These are phyloP conservation scores for Lagorchestes hirsutus DNA, from an alignment of 2,797 vertebrate genomes.

Conservation along the genomic window DNA sequence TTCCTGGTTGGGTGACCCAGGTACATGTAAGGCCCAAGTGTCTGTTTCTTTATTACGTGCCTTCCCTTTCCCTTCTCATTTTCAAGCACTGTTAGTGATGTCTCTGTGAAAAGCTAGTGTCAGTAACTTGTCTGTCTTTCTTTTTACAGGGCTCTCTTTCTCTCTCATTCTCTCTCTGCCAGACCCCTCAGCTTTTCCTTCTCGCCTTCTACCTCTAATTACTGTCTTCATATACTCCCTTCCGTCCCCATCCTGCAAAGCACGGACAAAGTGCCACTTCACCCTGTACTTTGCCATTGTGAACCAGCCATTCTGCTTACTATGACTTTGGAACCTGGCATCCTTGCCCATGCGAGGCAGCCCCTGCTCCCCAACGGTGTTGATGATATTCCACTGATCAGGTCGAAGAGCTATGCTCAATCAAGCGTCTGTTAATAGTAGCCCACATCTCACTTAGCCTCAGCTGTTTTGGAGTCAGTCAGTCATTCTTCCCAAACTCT, in stretches of 20 bases:
- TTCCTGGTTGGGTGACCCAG: accelerated
- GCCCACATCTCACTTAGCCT: neutral
- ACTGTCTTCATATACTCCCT: neutral
- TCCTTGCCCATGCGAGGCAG: neutral
- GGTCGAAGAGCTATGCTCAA: neutral
- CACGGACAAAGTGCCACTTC: neutral
- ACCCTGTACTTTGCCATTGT: neutral
- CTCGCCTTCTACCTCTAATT: accelerated
- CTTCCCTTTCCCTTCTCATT: neutral
- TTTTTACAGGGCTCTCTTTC: constrained; percentile 11
- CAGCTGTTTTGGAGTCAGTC: neutral
- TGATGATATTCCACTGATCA: neutral
- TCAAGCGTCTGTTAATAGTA: neutral
- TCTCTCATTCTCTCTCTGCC: neutral
- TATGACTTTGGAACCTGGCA: neutral
- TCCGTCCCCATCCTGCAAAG: neutral
- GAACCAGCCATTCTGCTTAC: neutral
- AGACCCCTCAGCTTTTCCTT: no score
- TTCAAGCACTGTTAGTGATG: neutral
- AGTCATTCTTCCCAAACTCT: neutral
- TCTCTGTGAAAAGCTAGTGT: neutral
- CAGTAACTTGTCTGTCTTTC: neutral
- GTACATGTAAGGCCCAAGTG: accelerated
- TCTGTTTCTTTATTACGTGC: neutral
- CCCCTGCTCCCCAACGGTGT: neutral